Evolutionary conservation across 1,140 invertebrate species (phyloP), one percentile per base, ranked within the genome.

Genomic region (Diploscapter pachys): DNA sequence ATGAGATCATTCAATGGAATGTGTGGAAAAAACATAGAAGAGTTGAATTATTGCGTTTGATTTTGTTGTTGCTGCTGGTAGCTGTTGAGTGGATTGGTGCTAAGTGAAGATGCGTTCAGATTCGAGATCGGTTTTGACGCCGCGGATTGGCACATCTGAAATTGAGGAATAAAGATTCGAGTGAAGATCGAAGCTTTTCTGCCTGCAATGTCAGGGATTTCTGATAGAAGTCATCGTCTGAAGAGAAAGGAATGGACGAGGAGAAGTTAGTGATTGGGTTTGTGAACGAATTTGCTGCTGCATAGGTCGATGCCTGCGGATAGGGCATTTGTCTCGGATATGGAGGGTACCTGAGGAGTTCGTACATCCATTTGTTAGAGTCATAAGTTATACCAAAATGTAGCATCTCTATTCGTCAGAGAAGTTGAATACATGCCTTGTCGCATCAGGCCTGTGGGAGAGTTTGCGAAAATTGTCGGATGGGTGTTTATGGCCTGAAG

Each of bases 161-260:
- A 31, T 31, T 31, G 31, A 31, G 31, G 31, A 31, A 31, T 31
- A 31, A 31, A 31, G 31, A 31, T 31, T 31, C 31, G 31, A 31
- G 31, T 31, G 31, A 31, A 31, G 31, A 31, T 31, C 31, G 31
- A 31, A 31, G 31, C 31, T 31, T 31, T 0, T 31, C 31, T 31
- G 31, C 31, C 31, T 68, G 65, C n/a, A 74, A 61, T 50, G 73
- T 67, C 55, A 78, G 59, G 49, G 65, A 57, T 50, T 78, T 78
- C 63, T 78, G 72, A 55, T 78, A 78, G 72, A 78, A 78, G 49
- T 78, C 76, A 11, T 78, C 76, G 50, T 78, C 76, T 3, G 76
- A 49, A 3, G 65, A 56, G 66, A 78, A 78, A 3, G 76, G 69
- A 11, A 65, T 64, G 2, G 75, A 74, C 31, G 76, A 63, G 6